A percentile compares a stretch with the other conserved stretches of the same genome.
Evolutionary conservation across 2,113 vertebrate genomes (phyloP).

Genomic region (Mobula hypostoma): DNA sequence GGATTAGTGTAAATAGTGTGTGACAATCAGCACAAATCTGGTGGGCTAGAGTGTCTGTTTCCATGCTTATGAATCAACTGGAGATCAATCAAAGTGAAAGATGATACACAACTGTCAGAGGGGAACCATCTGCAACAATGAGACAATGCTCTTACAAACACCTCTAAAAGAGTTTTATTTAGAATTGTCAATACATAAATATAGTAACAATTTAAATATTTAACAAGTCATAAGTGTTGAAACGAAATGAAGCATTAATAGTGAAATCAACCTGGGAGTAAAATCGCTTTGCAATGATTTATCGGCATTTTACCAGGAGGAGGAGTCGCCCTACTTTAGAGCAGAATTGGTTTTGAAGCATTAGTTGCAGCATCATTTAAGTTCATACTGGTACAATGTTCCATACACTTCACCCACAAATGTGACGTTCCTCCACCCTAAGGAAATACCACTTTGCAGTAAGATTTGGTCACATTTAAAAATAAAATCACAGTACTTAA

Average conservation of each 20-base stretch:
- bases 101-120: not conserved
- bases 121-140: not conserved
- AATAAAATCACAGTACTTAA: not conserved
- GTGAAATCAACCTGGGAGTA: not conserved
- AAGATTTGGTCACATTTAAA: not conserved
- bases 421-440: not conserved
- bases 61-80: not conserved
- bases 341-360: not conserved
- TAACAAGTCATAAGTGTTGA: not conserved
- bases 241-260: not conserved
- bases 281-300: not conserved
- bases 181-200: not conserved
- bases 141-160: not conserved
- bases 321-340: not conserved
- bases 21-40: too few species aligned
- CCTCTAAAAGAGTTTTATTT: not conserved
- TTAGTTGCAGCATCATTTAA: not conserved
- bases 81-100: not conserved
- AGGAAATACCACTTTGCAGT: not conserved
- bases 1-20: too few species aligned
- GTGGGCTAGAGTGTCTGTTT: too few species aligned
- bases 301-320: not conserved
- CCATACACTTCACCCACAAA: not conserved
- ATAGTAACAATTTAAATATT: slow-evolving; percentile 2
- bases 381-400: not conserved